Evolutionary conservation across 2,113 vertebrate genomes (phyloP), one percentile per base, ranked within the genome.

Genomic region (Malurus cyaneus): DNA sequence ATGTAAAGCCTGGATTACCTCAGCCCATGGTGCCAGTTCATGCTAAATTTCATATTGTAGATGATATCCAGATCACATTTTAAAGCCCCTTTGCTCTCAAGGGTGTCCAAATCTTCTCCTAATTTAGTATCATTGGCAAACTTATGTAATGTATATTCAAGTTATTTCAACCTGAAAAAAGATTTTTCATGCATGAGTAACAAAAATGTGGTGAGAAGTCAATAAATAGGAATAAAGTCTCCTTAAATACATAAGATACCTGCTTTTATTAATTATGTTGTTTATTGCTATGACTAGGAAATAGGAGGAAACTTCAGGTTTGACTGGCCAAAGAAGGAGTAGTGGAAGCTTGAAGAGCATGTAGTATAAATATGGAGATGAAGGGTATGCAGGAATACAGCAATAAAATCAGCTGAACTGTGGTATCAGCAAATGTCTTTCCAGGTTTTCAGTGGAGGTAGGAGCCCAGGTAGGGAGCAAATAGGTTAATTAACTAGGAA

Each of bases 1-100:
- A 41, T 32, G 6, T 46, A 41, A 25, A 79, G 60, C 2, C 25
- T 50, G 28, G 44, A 26, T 60, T 65, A 74, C 6, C 8, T 12
- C 0, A 0, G 26, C 21, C 32, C 18, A 50, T 29, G 14, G 4
- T 14, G 9, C 12, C 23, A 60, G 11, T 18, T 66, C 2, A 34
- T 62, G 8, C 20, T 34, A 74, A 69, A 34, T 72, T 81, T 72
- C 39, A 12, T 46, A 16, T 0, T 1, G 18, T 46, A 70, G 29
- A 21, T 73, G 46, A 66, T 42, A 76, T 26, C 26, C 50, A 65
- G 13, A 69, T 54, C 5, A 74, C 11, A 24, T n/a, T 73, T 49
- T 49, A 60, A 65, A 10, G 8, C 3, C 5, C 6, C 5, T 46
- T 14, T 29, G 5, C 6, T 41, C 18, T 70, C 56, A 50, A 44